Conservation (phyloP, 64 coral and sea anemone species). For the Montipora capricornis region DNA sequence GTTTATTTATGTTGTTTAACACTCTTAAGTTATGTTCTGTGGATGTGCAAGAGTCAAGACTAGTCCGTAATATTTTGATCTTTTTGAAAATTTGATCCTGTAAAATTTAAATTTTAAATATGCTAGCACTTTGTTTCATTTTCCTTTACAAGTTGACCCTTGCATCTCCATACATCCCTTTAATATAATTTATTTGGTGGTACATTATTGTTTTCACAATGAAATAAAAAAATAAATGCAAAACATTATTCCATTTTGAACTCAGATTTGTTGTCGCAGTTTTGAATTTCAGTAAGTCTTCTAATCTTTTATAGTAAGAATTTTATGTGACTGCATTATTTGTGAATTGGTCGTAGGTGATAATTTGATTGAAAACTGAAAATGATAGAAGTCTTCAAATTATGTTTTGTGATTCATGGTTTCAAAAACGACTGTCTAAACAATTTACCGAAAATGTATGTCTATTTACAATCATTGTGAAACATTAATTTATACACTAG, state of each 20-base stretch:
- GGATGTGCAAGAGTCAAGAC: background rate
- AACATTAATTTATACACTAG: background rate
- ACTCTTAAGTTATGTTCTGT: background rate
- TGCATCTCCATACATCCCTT: background rate
- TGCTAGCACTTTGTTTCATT: background rate
- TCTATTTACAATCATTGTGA: background rate
- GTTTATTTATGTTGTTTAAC: background rate
- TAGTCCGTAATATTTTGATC: background rate
- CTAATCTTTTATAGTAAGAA: no score
- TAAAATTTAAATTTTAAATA: background rate
- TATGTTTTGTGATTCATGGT: no score
- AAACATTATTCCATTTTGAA: no score
- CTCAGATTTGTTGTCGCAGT: no score
- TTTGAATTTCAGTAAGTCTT: no score
- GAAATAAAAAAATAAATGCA: background rate
- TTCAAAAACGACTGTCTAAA: no score
- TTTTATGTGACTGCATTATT: no score
- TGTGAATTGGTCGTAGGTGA: no score
- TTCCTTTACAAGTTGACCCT: background rate
- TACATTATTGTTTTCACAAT: conserved; percentile 15
- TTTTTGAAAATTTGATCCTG: background rate
- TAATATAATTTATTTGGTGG: background rate
- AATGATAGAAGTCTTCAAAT: no score
- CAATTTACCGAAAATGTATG: background rate
- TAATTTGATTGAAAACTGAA: no score